Evolutionary conservation across 2,113 vertebrate genomes (phyloP), one percentile per base, ranked within the genome.

Genomic region (Laterallus jamaicensis): DNA sequence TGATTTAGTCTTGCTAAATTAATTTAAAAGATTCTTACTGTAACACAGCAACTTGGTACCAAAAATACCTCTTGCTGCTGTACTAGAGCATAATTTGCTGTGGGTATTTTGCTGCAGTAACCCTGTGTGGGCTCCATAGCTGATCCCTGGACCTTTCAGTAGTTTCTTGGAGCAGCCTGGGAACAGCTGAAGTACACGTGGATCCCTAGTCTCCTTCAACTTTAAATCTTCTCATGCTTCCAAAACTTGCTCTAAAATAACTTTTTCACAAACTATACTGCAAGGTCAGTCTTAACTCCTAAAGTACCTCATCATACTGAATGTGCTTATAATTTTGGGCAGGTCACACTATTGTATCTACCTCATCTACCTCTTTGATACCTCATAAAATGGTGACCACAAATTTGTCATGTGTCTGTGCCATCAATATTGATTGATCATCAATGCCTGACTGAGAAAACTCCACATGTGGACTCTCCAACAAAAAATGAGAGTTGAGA

Each of bases 171-270:
- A 92, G 35, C 50, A 59, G 42, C 66, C 31, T 44, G 35, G 55
- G 40, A 44, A 29, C 31, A 63, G 35, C 49, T 58, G 35, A 74
- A n/a, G 55, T 22, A 29, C 0, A 0, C 0, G 2, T 32, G 31
- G 8, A 32, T 63, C 42, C 35, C 49, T 59, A 12, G 4, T 24
- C 63, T 69, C 16, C 3, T 0, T 50, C 32, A 32, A 15, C 18
- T 63, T 58, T 2, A 39, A 78, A 82, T n/a, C 50, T 54, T 70
- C 21, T 18, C 2, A 0, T 26, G 5, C 47, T 69, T 52, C 28
- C 66, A 54, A 67, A 78, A 60, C 66, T 54, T 28, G 37, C 28
- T 55, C 4, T 0, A 59, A 80, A 89, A 42, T 50, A 63, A 35
- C 63, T 26, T 35, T 22, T 35, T 22, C 16, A 13, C 49, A 17